phyloP scores from a whole-genome alignment of 2,888 invertebrate genomes.

The Pecten maximus region DNA sequence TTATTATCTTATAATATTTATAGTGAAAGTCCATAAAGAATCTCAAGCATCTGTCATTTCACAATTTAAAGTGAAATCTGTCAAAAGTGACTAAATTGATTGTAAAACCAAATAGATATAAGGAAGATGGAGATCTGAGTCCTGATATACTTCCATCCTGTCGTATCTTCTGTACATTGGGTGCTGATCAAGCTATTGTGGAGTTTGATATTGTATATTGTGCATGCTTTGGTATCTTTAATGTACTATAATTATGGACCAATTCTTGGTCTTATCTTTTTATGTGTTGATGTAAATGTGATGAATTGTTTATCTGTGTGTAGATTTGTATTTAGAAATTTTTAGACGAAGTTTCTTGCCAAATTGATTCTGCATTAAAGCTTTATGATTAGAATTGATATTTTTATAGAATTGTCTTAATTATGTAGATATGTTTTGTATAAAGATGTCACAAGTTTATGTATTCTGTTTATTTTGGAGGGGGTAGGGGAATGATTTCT shows the following conservation, averaged over 20 bases:
- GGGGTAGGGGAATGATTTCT: not conserved
- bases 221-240: not conserved
- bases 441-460: not conserved
- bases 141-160: not conserved
- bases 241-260: not conserved
- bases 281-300: not conserved
- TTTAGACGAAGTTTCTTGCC: conserved; percentile 26
- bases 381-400: not conserved
- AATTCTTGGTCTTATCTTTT: not conserved
- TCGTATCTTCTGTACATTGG: not conserved
- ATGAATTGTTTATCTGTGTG: conserved; percentile 10
- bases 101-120: not conserved
- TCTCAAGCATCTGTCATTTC: not conserved
- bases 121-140: not conserved
- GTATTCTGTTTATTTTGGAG: not conserved
- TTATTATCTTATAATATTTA: too few species aligned
- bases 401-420: conserved; percentile 9
- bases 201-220: not conserved
- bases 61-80: not conserved
- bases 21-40: not conserved
- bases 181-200: not conserved
- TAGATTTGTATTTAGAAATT: conserved; percentile 24
- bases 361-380: conserved; percentile 17
- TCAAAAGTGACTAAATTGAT: not conserved
- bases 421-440: not conserved